Percentiles rank a stretch among this genome's conserved stretches.
These are phyloP conservation scores for Pseudomugil tenellus DNA, from an alignment of 2,797 vertebrate species.

Conservation along the genomic window DNA sequence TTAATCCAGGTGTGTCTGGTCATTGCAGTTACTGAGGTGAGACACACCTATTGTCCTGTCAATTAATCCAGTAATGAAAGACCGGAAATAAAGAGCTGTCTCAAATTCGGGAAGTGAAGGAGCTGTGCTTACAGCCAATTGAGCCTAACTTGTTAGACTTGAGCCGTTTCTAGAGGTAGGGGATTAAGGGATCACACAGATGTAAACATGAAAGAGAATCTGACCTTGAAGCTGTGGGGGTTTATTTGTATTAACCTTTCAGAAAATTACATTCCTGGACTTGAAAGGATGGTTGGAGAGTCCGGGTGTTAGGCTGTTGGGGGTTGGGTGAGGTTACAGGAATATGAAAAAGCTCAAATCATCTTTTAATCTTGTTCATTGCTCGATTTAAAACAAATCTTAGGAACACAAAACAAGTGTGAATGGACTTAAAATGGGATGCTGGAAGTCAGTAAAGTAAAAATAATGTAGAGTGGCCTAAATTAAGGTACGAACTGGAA, in stretches of 20 bases:
- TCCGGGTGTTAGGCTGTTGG: neutral
- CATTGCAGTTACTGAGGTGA: no score
- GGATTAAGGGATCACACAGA: conserved; percentile 17
- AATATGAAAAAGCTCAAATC: conserved; percentile 1
- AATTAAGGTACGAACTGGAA: neutral
- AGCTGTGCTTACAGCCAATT: no score
- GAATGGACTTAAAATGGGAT: neutral
- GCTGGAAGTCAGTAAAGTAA: neutral
- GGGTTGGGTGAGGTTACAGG: neutral
- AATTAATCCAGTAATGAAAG: no score
- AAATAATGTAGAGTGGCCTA: neutral
- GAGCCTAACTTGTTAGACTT: neutral
- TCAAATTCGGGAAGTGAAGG: no score
- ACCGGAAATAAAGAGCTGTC: no score
- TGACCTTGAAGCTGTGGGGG: neutral
- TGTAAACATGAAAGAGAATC: conserved; percentile 6
- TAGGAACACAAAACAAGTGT: neutral
- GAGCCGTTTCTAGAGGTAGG: neutral
- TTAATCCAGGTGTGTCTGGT: no score
- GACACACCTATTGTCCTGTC: no score
- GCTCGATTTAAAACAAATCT: neutral
- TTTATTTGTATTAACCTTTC: neutral
- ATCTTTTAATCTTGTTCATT: neutral
- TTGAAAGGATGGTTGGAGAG: neutral
- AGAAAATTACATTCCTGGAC: conserved; percentile 1